Conservation (phyloP, 2,797 vertebrate genomes). For the Parauchenoglanis ngamensis region DNA sequence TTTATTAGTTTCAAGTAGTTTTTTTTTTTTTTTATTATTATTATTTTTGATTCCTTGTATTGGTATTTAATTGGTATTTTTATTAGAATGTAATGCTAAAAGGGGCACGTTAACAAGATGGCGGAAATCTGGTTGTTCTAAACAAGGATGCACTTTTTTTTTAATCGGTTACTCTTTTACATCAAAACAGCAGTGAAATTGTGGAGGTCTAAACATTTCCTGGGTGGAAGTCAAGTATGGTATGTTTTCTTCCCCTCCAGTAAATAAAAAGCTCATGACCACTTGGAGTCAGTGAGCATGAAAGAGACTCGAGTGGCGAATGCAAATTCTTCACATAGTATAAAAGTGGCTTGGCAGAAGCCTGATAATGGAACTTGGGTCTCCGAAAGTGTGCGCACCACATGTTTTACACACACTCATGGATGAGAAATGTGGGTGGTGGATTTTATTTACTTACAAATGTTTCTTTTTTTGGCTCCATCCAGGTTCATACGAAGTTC, state of each 20-base stretch:
- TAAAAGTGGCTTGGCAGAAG: slow-evolving; percentile 38
- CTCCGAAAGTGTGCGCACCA: slow-evolving; percentile 1
- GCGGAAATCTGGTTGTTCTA: slow-evolving; percentile 33
- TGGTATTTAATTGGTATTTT: background rate
- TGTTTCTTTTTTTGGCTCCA: background rate
- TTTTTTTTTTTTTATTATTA: background rate
- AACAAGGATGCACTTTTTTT: slow-evolving; percentile 46
- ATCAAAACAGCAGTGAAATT: slow-evolving; percentile 26
- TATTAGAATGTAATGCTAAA: background rate
- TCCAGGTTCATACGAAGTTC: slow-evolving; percentile 95
- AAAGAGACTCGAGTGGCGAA: slow-evolving; percentile 55
- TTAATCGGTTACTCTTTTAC: slow-evolving; percentile 19
- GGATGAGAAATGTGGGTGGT: slow-evolving; percentile 39
- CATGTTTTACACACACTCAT: slow-evolving; percentile 5
- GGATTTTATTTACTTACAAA: slow-evolving; percentile 21
- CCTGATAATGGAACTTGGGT: background rate
- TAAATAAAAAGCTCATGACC: slow-evolving; percentile 65
- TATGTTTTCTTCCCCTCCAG: slow-evolving; percentile 42
- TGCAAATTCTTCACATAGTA: slow-evolving; percentile 22
- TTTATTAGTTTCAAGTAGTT: background rate
- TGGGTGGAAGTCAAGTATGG: slow-evolving; percentile 42
- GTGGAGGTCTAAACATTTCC: slow-evolving; percentile 21
- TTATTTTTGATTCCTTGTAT: background rate
- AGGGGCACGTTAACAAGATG: slow-evolving; percentile 37
- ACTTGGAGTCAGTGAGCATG: slow-evolving; percentile 55